Percentiles rank a stretch among this genome's conserved stretches.
These are phyloP conservation scores for Alligator sinensis DNA, from an alignment of 2,113 vertebrate species.

Conservation along the genomic window DNA sequence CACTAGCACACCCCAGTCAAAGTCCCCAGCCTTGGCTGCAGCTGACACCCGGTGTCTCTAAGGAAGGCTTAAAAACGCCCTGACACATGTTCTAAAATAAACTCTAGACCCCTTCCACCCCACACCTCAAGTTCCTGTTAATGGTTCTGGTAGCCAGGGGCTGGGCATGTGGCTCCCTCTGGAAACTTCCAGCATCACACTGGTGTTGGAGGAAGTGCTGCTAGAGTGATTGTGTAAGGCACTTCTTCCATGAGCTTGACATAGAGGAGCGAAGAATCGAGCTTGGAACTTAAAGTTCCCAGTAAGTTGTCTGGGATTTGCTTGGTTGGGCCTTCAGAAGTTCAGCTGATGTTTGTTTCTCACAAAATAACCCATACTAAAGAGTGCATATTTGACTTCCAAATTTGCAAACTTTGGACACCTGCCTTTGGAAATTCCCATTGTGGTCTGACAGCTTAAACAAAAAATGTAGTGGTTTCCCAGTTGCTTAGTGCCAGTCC, in stretches of 20 bases:
- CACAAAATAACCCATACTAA: background rate
- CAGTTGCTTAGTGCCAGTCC: background rate
- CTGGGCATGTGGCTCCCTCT: background rate
- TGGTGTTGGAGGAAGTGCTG: conserved; percentile 40
- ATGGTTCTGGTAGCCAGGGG: background rate
- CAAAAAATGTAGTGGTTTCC: background rate
- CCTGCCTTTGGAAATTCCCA: background rate
- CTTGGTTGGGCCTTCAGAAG: background rate
- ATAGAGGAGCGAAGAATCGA: background rate
- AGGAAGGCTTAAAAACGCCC: too few species aligned
- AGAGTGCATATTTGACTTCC: background rate
- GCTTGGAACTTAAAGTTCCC: conserved; percentile 40
- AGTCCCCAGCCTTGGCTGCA: too few species aligned
- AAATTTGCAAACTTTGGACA: conserved; percentile 6
- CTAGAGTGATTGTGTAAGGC: conserved; percentile 51
- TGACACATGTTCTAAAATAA: conserved; percentile 18
- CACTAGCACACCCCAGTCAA: too few species aligned
- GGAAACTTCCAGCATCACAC: conserved; percentile 24
- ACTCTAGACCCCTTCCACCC: background rate
- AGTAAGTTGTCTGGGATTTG: conserved; percentile 12
- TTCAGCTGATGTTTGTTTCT: background rate
- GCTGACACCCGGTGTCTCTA: too few species aligned
- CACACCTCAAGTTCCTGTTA: background rate
- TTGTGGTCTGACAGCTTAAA: background rate
- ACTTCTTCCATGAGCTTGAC: background rate